phyloP scores from a whole-genome alignment of 2,888 invertebrate genomes.

The Lomographa bimaculata region DNA sequence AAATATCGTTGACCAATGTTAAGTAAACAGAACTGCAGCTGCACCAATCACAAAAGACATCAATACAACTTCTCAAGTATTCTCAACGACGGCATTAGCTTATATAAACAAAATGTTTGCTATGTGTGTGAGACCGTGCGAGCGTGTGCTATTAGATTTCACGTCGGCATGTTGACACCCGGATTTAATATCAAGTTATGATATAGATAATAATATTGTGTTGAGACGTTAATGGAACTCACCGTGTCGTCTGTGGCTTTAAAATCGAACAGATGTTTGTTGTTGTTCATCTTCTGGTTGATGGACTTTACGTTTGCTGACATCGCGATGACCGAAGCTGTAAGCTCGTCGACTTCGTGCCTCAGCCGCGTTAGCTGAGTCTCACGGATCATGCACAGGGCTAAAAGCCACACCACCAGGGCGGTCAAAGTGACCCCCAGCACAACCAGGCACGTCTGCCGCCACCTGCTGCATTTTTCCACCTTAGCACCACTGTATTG shows the following conservation, averaged over 20 bases:
- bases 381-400: conserved; percentile 64
- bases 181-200: conserved; percentile 23
- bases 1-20: no score
- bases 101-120: conserved; percentile 12
- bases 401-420: conserved; percentile 59
- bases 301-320: conserved; percentile 63
- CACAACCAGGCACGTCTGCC: conserved; percentile 51
- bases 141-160: conserved; percentile 7
- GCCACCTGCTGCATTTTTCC: conserved; percentile 50
- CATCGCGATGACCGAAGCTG: conserved; percentile 64
- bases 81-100: conserved; percentile 4
- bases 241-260: conserved; percentile 71
- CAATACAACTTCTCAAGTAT: neutral
- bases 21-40: no score
- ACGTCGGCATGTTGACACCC: conserved; percentile 26
- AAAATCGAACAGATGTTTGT: conserved; percentile 60
- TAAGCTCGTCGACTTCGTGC: conserved; percentile 65
- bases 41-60: no score
- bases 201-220: conserved; percentile 10
- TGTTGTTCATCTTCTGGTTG: conserved; percentile 62
- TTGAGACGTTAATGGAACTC: conserved; percentile 40
- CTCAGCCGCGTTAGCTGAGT: conserved; percentile 61
- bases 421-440: conserved; percentile 33
- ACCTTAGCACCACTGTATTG: conserved; percentile 57
- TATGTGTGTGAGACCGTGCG: neutral